Evolutionary conservation across 2,888 invertebrate species (phyloP).

Genomic region (Agonopterix arenella): DNA sequence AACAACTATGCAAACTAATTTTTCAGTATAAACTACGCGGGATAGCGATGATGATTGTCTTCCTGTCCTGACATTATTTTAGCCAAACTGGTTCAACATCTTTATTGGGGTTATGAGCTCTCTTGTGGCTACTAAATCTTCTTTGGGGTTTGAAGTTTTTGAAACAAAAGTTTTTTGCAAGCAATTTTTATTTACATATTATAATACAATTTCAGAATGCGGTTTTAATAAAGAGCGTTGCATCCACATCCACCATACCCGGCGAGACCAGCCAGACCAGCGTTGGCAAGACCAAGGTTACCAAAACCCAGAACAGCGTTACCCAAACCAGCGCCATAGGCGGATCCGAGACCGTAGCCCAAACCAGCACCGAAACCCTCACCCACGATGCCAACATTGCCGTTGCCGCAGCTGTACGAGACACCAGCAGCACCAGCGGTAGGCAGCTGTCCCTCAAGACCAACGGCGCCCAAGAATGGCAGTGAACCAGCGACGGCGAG

Average conservation of each 20-base stretch:
- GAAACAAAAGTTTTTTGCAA: too few species aligned
- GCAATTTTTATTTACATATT: too few species aligned
- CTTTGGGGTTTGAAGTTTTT: too few species aligned
- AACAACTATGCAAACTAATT: too few species aligned
- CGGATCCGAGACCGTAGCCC: slow-evolving; percentile 14
- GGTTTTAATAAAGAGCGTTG: background rate
- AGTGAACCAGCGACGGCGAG: slow-evolving; percentile 20
- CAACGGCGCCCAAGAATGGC: slow-evolving; percentile 27
- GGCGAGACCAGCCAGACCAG: background rate
- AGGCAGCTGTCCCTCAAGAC: slow-evolving; percentile 20
- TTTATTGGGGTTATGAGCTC: too few species aligned
- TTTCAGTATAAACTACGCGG: too few species aligned
- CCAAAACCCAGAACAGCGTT: background rate
- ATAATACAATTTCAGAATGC: background rate
- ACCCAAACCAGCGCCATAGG: slow-evolving; percentile 1
- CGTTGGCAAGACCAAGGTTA: background rate
- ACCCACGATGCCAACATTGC: slow-evolving; percentile 10
- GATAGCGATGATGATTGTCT: too few species aligned
- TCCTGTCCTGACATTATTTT: too few species aligned
- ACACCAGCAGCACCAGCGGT: slow-evolving; percentile 24
- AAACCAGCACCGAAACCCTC: background rate
- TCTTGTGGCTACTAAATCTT: too few species aligned
- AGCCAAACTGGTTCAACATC: too few species aligned
- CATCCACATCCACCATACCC: background rate
- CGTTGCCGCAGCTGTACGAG: slow-evolving; percentile 27